Conservation (phyloP, 2,888 invertebrate genomes). For the Teleogryllus oceanicus region DNA sequence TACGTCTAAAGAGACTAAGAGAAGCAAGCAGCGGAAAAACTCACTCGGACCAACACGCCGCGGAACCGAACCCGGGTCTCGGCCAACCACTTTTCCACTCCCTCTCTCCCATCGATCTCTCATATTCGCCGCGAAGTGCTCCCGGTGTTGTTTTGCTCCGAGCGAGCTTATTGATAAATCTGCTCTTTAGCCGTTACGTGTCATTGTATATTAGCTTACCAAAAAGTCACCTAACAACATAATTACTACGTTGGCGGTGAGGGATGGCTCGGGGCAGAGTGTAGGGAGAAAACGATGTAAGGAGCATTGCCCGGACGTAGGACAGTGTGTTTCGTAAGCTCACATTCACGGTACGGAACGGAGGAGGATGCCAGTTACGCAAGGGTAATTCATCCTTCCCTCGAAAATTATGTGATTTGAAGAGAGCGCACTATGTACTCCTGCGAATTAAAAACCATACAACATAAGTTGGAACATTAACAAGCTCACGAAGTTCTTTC, state of each 20-base stretch:
- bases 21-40: neutral
- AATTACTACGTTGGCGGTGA: neutral
- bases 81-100: neutral
- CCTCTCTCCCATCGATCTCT: neutral
- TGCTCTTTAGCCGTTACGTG: neutral
- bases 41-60: neutral
- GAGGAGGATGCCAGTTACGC: too few species aligned
- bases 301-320: too few species aligned
- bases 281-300: neutral
- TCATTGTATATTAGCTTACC: neutral
- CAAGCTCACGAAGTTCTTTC: too few species aligned
- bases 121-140: neutral
- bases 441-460: too few species aligned
- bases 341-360: too few species aligned
- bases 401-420: too few species aligned
- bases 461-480: too few species aligned
- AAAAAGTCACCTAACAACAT: slow-evolving; percentile 6
- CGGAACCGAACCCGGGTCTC: slow-evolving; percentile 5
- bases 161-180: neutral
- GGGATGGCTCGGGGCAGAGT: neutral
- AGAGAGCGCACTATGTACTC: too few species aligned
- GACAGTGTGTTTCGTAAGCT: too few species aligned
- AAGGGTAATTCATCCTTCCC: too few species aligned
- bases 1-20: neutral
- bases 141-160: neutral